These are phyloP conservation scores for Fulica atra DNA, from an alignment of 2,113 vertebrate species.

Conservation along the genomic window DNA sequence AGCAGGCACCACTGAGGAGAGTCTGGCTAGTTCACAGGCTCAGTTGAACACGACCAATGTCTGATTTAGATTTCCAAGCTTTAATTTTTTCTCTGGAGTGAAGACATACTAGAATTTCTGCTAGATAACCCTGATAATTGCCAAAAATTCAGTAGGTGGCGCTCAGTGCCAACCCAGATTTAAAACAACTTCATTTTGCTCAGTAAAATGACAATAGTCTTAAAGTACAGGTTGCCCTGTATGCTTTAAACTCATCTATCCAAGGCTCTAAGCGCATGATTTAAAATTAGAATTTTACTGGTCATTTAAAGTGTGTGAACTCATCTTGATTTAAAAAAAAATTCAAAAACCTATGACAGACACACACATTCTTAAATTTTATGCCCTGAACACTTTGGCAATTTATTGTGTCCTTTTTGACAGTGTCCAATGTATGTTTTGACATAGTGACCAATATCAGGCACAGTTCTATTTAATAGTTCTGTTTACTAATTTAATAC, in stretches of 20 bases:
- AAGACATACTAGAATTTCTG: background rate
- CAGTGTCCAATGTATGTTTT: background rate
- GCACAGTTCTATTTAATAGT: background rate
- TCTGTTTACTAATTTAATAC: background rate
- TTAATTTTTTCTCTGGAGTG: background rate
- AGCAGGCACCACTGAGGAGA: no score
- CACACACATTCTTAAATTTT: background rate
- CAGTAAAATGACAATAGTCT: background rate
- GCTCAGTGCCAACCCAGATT: background rate
- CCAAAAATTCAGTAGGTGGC: constrained; percentile 13
- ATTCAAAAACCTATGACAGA: background rate
- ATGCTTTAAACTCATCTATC: background rate
- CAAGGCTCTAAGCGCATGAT: background rate
- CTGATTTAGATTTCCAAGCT: background rate
- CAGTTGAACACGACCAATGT: background rate
- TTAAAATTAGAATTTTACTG: no score
- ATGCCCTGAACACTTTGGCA: background rate
- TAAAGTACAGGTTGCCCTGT: fast-evolving
- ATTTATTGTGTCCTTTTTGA: background rate
- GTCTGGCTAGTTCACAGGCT: background rate
- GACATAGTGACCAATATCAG: background rate
- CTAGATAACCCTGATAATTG: background rate
- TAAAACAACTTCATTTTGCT: background rate
- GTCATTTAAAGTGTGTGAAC: background rate
- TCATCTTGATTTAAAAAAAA: background rate